phyloP scores from a whole-genome alignment of 1,140 invertebrate genomes.

The Mya arenaria region DNA sequence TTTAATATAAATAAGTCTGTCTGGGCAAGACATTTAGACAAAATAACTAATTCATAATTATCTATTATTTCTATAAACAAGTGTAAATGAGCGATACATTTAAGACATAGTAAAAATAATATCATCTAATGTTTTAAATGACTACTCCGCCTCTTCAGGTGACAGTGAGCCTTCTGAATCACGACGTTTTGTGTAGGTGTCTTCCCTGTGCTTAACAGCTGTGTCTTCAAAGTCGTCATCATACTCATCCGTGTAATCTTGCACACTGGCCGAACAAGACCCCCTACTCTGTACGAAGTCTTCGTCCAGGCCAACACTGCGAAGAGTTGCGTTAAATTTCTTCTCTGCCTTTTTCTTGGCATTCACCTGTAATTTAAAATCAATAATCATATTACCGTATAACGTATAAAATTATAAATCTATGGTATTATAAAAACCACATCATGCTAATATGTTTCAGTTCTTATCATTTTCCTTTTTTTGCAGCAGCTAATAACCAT shows the following conservation, averaged over 20 bases:
- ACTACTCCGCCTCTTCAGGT: constrained; percentile 29
- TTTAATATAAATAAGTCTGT: no score
- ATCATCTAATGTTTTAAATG: background rate
- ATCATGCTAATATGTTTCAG: no score
- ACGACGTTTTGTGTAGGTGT: constrained; percentile 32
- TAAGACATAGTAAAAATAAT: no score
- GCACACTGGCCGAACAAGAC: constrained; percentile 44
- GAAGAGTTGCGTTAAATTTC: constrained; percentile 70
- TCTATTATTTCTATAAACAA: no score
- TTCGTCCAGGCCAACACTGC: constrained; percentile 70
- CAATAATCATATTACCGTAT: no score
- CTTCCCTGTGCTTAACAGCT: constrained; percentile 18
- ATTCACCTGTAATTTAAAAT: constrained; percentile 72
- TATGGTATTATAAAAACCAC: no score
- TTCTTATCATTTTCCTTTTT: no score
- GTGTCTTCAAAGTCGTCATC: constrained; percentile 60
- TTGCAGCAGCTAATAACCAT: no score
- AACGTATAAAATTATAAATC: no score
- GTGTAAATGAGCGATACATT: no score
- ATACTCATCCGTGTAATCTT: constrained; percentile 40
- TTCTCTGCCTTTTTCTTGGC: constrained; percentile 74
- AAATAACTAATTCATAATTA: no score
- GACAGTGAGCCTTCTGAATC: constrained; percentile 26
- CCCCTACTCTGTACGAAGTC: constrained; percentile 63
- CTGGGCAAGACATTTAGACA: no score